Conservation (phyloP, 2,113 vertebrate species). For the Potamarius usumacintae region DNA sequence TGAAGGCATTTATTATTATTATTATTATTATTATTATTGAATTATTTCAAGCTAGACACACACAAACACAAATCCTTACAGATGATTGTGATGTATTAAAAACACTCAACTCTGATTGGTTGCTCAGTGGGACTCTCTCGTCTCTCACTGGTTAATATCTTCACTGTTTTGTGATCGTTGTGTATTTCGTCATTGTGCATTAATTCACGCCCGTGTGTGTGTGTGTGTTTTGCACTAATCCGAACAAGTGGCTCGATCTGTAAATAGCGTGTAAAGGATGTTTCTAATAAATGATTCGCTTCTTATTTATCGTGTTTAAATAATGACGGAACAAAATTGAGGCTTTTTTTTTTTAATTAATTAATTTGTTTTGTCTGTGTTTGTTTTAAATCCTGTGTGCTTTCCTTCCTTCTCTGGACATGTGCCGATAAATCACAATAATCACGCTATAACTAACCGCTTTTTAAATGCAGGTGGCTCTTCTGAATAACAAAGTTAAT, state of each 20-base stretch:
- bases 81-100: background rate
- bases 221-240: background rate
- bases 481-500: background rate
- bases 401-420: background rate
- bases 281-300: background rate
- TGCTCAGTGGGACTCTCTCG: background rate
- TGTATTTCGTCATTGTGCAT: background rate
- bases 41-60: background rate
- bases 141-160: background rate
- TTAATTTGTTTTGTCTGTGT: background rate
- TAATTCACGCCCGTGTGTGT: background rate
- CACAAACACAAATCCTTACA: background rate
- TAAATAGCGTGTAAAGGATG: conserved; percentile 42
- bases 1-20: background rate
- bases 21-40: background rate
- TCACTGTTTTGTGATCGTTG: background rate
- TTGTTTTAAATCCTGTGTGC: background rate
- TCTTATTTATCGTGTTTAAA: background rate
- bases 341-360: no score
- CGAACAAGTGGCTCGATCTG: background rate
- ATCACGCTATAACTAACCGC: background rate
- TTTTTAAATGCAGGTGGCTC: background rate
- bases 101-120: background rate
- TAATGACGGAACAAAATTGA: background rate
- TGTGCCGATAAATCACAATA: background rate